These are phyloP conservation scores for Cyanistes caeruleus DNA, from an alignment of 2,113 vertebrate species.

Conservation along the genomic window DNA sequence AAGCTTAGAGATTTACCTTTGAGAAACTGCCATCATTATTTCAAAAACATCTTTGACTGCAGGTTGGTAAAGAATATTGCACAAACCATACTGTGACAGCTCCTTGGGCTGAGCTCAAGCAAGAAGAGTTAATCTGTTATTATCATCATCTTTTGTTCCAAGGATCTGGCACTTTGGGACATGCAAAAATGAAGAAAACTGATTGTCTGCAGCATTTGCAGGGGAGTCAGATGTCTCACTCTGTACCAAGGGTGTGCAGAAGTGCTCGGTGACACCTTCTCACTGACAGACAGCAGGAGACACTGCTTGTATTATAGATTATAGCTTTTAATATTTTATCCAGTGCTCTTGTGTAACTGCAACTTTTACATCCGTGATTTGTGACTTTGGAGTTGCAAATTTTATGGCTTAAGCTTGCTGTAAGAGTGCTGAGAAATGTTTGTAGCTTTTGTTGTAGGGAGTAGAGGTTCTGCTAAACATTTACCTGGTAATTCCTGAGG, in stretches of 20 bases:
- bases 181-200: neutral
- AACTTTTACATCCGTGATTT: neutral
- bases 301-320: neutral
- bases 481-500: neutral
- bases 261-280: neutral
- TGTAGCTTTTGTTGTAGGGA: neutral
- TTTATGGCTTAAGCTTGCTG: neutral
- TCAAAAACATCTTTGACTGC: neutral
- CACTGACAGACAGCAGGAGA: neutral
- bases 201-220: neutral
- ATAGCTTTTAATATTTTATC: neutral
- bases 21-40: neutral
- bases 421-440: neutral
- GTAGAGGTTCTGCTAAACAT: neutral
- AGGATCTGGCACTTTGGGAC: neutral
- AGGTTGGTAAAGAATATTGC: neutral
- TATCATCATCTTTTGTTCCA: neutral
- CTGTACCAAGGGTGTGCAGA: neutral
- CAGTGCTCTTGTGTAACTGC: neutral
- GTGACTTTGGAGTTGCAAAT: neutral
- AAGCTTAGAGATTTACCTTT: neutral
- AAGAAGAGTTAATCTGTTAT: neutral
- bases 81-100: neutral
- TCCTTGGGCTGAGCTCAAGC: neutral
- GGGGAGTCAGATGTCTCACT: neutral